A percentile compares a stretch with the other conserved stretches of the same genome.
Conservation (phyloP, 2,797 vertebrate genomes). For the Paramormyrops hopkinsi region DNA sequence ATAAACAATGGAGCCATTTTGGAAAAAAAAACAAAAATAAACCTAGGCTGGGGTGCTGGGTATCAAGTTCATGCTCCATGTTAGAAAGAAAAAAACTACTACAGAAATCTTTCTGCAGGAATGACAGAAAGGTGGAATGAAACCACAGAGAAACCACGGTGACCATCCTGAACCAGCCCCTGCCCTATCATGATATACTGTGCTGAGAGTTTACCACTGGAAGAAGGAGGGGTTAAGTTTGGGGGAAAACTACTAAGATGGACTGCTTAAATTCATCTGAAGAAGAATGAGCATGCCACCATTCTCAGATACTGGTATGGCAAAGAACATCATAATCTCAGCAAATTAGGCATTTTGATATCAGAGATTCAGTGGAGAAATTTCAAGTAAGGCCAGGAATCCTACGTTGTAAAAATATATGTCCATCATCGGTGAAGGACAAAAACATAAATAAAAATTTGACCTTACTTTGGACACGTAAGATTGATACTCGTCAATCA, state of each 20-base stretch:
- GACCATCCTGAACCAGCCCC: not conserved
- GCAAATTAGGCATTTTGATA: not conserved
- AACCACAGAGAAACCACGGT: not conserved
- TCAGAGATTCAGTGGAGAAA: not conserved
- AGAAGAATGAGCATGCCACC: not conserved
- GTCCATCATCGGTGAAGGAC: not conserved
- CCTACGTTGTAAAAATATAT: not conserved
- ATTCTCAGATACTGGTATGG: not conserved
- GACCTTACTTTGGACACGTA: not conserved
- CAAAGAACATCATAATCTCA: not conserved
- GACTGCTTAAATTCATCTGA: not conserved
- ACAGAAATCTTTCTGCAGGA: not conserved
- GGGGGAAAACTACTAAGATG: not conserved
- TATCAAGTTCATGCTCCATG: not conserved
- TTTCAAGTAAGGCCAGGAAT: not conserved
- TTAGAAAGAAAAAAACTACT: not conserved
- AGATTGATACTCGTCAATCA: not conserved
- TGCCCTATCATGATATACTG: not conserved
- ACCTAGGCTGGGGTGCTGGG: not conserved
- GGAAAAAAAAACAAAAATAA: not conserved
- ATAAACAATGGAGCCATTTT: not conserved
- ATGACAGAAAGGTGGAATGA: not conserved
- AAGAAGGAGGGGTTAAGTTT: not conserved
- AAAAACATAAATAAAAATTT: slow-evolving; percentile 11
- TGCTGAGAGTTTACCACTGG: not conserved